Evolutionary conservation across 35 echinoderm and acorn worm genomes (phyloP), one percentile per base, ranked within the genome.

Genomic region (Stichopus chloronotus): DNA sequence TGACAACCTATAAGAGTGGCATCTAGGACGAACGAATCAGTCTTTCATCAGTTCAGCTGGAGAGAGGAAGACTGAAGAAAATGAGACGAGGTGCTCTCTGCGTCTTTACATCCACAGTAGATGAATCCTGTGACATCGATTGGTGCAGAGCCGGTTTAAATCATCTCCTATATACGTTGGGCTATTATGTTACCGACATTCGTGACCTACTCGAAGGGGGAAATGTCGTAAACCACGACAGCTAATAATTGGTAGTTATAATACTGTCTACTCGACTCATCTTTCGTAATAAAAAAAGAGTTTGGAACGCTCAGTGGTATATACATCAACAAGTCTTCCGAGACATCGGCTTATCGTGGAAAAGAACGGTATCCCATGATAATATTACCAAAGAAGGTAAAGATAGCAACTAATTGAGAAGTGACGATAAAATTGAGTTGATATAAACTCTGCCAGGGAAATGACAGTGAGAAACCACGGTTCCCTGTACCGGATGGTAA

Each of bases 301-400:
- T 74, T 74, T 74, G 69, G 22, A 74, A 74, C 30, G 69, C 69
- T 74, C 69, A 74, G 69, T 74, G 69, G 69, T 74, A 74, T 74
- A 74, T 74, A 74, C 69, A 74, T 74, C 69, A 74, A 74, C 69
- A 74, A 74, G 69, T 74, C 69, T 74, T 14, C 19, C 12, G 69
- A 74, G 69, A 74, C 69, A 19, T n/a, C 12, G 6, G 7, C 69
- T 74, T n/a, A 21, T 74, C 12, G 14, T 4, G 22, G 17, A 6
- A 43, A 74, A n/a, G 69, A 74, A 74, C 22, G 69, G n/a, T 74
- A 74, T 74, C 69, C 69, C 69, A 74, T 74, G 69, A 74, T 74
- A 74, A 74, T 74, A 74, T 74, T 74, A 74, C 69, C 69, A 7
- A 74, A 74, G 69, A 74, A 74, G 59, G 59, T 61, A 14, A 74